These are phyloP conservation scores for Catocala nupta DNA, from an alignment of 2,888 invertebrate species.

Conservation along the genomic window DNA sequence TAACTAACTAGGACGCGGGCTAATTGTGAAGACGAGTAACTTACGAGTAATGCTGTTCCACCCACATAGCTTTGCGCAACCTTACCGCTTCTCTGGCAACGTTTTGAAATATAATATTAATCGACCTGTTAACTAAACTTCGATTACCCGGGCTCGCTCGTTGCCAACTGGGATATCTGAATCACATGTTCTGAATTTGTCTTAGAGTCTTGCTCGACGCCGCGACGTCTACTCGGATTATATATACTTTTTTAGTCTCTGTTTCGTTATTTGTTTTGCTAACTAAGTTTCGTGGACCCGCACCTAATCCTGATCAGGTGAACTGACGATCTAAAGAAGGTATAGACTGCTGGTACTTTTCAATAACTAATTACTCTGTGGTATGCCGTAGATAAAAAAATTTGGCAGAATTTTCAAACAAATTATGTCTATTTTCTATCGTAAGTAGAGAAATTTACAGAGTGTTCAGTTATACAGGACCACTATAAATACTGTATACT, in stretches of 20 bases:
- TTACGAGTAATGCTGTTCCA: constrained; percentile 24
- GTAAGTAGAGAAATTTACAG: too few species aligned
- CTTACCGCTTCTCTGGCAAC: constrained; percentile 31
- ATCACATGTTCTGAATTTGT: constrained; percentile 32
- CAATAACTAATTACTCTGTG: too few species aligned
- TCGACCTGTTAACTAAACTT: constrained; percentile 24
- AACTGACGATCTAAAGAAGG: too few species aligned
- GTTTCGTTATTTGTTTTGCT: not conserved
- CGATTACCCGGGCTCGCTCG: constrained; percentile 15
- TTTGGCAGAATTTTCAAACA: too few species aligned
- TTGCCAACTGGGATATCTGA: constrained; percentile 41
- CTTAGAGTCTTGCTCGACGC: constrained; percentile 12
- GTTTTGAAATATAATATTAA: constrained; percentile 36
- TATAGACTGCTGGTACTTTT: too few species aligned
- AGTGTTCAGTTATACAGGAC: too few species aligned
- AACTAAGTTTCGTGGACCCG: too few species aligned
- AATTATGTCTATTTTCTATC: too few species aligned
- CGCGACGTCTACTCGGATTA: not conserved
- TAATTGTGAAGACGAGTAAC: constrained; percentile 36
- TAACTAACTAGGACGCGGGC: constrained; percentile 23
- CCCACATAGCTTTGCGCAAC: constrained; percentile 45
- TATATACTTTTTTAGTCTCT: not conserved
- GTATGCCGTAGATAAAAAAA: too few species aligned
- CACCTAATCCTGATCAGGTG: too few species aligned
- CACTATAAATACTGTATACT: too few species aligned